Percentiles rank a stretch among this genome's conserved stretches.
phyloP scores from a whole-genome alignment of 2,113 vertebrate genomes.

The Nycticorax nycticorax region DNA sequence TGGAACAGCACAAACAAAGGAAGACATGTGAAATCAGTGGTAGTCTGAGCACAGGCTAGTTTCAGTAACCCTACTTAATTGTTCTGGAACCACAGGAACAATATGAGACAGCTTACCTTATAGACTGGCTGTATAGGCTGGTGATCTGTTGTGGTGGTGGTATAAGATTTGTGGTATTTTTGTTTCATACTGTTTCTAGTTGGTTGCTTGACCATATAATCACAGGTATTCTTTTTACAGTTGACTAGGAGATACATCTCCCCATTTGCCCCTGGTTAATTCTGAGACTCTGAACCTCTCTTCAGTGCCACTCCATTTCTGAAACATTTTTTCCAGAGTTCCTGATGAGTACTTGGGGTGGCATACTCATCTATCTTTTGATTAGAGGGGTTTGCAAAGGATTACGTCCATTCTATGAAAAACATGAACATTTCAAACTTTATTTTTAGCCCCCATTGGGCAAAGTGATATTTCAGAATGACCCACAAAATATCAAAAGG shows the following conservation, averaged over 20 bases:
- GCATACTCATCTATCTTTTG: neutral
- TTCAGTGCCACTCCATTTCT: neutral
- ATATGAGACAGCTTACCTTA: neutral
- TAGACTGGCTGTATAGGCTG: neutral
- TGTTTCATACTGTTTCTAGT: neutral
- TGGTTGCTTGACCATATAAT: neutral
- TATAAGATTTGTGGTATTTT: neutral
- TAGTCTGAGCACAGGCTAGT: neutral
- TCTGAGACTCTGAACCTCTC: neutral
- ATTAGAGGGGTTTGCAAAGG: neutral
- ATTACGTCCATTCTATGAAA: neutral
- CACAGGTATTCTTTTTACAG: neutral
- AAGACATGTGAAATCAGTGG: neutral
- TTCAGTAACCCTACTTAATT: neutral
- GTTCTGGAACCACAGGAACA: neutral
- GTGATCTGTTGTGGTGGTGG: neutral
- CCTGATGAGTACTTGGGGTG: neutral
- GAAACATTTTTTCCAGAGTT: neutral
- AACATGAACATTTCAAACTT: neutral
- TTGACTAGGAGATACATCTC: neutral
- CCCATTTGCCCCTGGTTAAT: neutral
- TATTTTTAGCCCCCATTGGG: neutral
- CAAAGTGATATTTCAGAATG: neutral
- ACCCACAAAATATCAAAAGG: neutral
- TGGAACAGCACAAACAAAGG: neutral